Evolutionary conservation across 2,888 invertebrate genomes (phyloP).

Genomic region (Dendrolimus pini): DNA sequence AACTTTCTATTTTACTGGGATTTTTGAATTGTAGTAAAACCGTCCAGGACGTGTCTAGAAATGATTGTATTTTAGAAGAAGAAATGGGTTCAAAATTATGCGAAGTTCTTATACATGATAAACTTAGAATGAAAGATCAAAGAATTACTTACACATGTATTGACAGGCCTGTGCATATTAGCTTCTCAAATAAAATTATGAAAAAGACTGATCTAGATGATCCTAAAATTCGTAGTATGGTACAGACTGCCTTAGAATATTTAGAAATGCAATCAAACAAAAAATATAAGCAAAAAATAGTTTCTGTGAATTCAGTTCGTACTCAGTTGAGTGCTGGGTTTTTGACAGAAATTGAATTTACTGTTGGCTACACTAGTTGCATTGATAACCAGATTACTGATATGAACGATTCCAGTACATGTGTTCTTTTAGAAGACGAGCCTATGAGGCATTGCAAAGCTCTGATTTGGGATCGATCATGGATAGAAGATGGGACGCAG

Average conservation of each 20-base stretch:
- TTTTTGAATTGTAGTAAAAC: constrained; percentile 45
- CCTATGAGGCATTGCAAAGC: constrained; percentile 39
- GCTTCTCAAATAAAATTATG: constrained; percentile 25
- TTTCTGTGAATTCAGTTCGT: constrained; percentile 56
- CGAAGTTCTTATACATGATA: constrained; percentile 41
- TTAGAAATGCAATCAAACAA: constrained; percentile 50
- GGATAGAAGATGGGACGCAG: constrained; percentile 67
- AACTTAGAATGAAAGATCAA: constrained; percentile 36
- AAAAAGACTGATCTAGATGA: constrained; percentile 25
- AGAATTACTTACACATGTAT: constrained; percentile 42
- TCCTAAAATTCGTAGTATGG: constrained; percentile 37
- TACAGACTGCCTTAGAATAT: constrained; percentile 46
- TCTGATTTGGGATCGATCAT: constrained; percentile 75
- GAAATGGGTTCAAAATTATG: constrained; percentile 42
- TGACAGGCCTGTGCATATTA: constrained; percentile 34
- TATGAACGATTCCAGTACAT: constrained; percentile 28
- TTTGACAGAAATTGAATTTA: constrained; percentile 75
- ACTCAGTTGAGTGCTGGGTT: constrained; percentile 73
- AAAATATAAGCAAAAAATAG: constrained; percentile 45
- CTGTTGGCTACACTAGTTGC: constrained; percentile 76
- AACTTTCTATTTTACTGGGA: constrained; percentile 35
- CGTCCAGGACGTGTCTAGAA: constrained; percentile 24
- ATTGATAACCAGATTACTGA: constrained; percentile 23
- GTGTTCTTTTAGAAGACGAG: constrained; percentile 39
- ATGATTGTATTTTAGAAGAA: constrained; percentile 36